These are phyloP conservation scores for Tuta absoluta DNA, from an alignment of 2,888 invertebrate genomes.

Conservation along the genomic window DNA sequence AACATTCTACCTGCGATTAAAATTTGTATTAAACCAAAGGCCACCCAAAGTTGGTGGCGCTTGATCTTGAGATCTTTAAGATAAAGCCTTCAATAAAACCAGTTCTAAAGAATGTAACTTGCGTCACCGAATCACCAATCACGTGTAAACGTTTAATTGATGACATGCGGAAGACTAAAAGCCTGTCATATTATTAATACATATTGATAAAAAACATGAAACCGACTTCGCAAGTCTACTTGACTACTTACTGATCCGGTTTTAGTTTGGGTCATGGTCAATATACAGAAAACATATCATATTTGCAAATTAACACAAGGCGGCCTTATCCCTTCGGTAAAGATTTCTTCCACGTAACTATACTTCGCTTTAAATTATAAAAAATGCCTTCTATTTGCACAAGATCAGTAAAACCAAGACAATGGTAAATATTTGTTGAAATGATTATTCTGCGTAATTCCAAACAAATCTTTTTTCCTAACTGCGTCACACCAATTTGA, in stretches of 20 bases:
- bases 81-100: constrained; percentile 62
- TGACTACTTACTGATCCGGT: too few species aligned
- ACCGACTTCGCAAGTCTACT: too few species aligned
- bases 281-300: too few species aligned
- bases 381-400: too few species aligned
- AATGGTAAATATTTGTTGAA: constrained; percentile 4
- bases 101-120: constrained; percentile 70
- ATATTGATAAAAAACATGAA: neutral
- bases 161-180: constrained; percentile 72
- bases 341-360: too few species aligned
- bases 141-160: constrained; percentile 79
- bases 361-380: too few species aligned
- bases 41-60: constrained; percentile 65
- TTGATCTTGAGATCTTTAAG: constrained; percentile 31
- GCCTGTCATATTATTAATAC: neutral
- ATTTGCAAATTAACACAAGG: too few species aligned
- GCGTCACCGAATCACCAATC: constrained; percentile 60
- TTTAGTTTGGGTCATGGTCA: too few species aligned
- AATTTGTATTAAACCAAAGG: constrained; percentile 46
- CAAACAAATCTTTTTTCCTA: constrained; percentile 7
- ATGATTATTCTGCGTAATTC: constrained; percentile 7
- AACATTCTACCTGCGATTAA: too few species aligned
- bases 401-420: neutral
- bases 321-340: too few species aligned
- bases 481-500: constrained; percentile 29